Conservation (phyloP, 2,888 invertebrate species). For the Acrocyrtus sp. region DNA sequence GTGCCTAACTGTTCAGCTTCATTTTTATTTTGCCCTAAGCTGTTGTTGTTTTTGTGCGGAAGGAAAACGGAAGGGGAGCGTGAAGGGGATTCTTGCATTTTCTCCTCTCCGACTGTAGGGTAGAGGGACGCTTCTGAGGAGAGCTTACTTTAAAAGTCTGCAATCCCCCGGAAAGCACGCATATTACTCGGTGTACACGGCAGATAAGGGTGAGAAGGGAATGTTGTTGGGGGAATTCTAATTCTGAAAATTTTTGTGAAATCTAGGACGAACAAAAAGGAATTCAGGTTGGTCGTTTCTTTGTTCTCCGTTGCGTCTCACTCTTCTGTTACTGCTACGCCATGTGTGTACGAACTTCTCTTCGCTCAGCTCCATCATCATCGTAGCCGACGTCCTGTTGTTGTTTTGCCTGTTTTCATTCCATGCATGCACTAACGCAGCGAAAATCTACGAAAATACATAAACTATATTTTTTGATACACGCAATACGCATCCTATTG, state of each 20-base stretch:
- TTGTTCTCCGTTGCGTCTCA: slow-evolving; percentile 20
- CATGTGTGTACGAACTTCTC: too few relatives aligned
- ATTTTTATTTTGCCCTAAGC: background rate
- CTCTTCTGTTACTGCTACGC: too few relatives aligned
- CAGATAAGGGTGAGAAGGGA: slow-evolving; percentile 19
- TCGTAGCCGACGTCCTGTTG: background rate
- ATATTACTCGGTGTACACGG: background rate
- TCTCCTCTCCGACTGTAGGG: background rate
- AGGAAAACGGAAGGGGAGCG: slow-evolving; percentile 36
- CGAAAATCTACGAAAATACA: background rate
- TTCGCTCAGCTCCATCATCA: background rate
- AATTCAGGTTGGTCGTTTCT: slow-evolving; percentile 32
- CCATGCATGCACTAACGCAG: too few relatives aligned
- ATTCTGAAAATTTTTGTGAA: slow-evolving; percentile 28
- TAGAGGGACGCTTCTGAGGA: too few relatives aligned
- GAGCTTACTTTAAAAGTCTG: background rate
- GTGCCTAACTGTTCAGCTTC: background rate
- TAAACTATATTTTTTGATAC: background rate
- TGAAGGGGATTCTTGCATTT: slow-evolving; percentile 38
- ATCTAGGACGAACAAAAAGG: slow-evolving; percentile 41
- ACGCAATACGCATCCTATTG: background rate
- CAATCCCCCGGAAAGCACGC: background rate
- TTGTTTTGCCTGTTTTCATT: background rate
- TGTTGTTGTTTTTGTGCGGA: slow-evolving; percentile 6
- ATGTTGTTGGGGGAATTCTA: background rate